Evolutionary conservation across 2,113 vertebrate genomes (phyloP), one percentile per base, ranked within the genome.

Genomic region (Aviceda subcristata): DNA sequence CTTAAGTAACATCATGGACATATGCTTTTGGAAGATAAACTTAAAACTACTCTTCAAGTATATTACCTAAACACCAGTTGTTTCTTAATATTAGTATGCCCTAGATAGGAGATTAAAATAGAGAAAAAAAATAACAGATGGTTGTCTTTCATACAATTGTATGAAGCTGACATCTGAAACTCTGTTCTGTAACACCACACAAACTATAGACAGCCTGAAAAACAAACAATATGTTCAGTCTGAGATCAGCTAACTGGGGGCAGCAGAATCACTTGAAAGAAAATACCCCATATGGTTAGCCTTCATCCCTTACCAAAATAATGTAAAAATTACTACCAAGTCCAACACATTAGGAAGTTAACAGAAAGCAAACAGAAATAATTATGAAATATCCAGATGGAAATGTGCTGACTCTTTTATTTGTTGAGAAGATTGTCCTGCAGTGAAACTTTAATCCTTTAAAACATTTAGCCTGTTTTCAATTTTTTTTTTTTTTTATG

Each of bases 291-390:
- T 75, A 85, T 53, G 55, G 60, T 21, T 48, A 57, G 27, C 22
- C 50, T 90, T 91, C 41, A 30, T 46, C 45, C 63, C 41, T 67
- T 45, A 57, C 19, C 21, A 77, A 92, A 88, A 83, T 63, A 48
- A 84, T 86, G 48, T 45, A 0, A 55, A 96, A 86, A 78, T 14
- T 10, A 81, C 68, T 89, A 81, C 56, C 34, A 56, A 71, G 24
- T 56, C 51, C 1, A 78, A 51, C 46, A 91, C 12, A 51, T 78
- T 20, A 45, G 6, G 30, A 88, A 94, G 92, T 85, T 79, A 75
- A 91, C 19, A 78, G 53, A 87, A 94, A 95, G 48, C 20, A 92
- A 92, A 74, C 32, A 91, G 64, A 91, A 92, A 45, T 89, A 91
- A 82, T 87, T 89, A n/a, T 1, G 12, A 92, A 64, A 71, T 48